Evolutionary conservation across 2,797 vertebrate species (phyloP), one percentile per base, ranked within the genome.

Genomic region (Parauchenoglanis ngamensis): DNA sequence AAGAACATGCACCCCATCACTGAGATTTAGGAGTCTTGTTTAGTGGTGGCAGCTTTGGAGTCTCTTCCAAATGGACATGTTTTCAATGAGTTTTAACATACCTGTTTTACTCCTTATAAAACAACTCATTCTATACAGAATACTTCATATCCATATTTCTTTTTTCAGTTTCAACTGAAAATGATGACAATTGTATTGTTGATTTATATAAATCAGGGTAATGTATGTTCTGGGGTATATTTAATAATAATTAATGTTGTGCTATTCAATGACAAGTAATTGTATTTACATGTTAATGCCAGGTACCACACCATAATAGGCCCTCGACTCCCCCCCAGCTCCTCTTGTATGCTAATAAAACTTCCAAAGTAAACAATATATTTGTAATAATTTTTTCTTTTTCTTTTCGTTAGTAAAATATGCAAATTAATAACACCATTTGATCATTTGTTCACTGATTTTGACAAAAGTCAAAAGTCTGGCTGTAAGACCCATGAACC

Each of bases 21-120:
- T 56, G 72, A 90, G 90, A 92, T 92, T 92, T 92, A 92, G 78
- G 89, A 85, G 89, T 82, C 88, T 92, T 90, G 90, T 85, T 90
- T 87, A 59, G 84, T 85, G 84, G 88, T 88, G 90, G 86, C 87
- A 87, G 90, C 79, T 88, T 89, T 87, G 87, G 86, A 87, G 88
- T 85, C 86, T 88, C 83, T 81, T 92, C 89, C 88, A 90, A 90
- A 87, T 75, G 54, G 83, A 72, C 82, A 79, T 86, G 88, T 88
- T 88, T 90, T 84, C 77, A 89, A 85, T 87, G 87, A 88, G 85
- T 88, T 89, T 91, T 88, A 86, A 87, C 88, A 85, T 84, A 86
- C 63, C 84, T 89, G 57, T 70, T 80, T 85, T 75, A 70, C 84
- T 56, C 65, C 83, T 83, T 86, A 61, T 52, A 11, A 85, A 79